Evolutionary conservation across 1,140 invertebrate genomes (phyloP).

Genomic region (Aradophagus sp.): DNA sequence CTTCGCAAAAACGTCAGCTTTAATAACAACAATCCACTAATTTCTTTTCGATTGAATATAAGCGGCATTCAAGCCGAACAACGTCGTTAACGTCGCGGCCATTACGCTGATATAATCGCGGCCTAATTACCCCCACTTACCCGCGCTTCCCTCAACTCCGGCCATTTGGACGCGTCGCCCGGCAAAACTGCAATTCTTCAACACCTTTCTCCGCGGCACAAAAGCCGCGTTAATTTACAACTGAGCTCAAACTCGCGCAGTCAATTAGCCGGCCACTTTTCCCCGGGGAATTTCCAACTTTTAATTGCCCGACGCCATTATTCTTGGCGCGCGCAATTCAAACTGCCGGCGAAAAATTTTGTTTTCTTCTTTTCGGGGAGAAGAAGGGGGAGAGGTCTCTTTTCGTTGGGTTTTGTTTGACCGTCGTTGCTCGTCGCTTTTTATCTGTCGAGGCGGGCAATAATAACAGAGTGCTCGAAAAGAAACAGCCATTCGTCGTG

Average conservation of each 20-base stretch:
- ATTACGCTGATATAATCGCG: slow-evolving; percentile 30
- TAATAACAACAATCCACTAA: too few relatives aligned
- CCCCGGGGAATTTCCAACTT: slow-evolving; percentile 59
- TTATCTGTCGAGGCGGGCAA: slow-evolving; percentile 52
- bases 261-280: slow-evolving; percentile 47
- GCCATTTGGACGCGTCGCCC: too few relatives aligned
- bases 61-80: slow-evolving; percentile 20
- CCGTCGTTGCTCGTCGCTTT: slow-evolving; percentile 34
- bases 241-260: slow-evolving; percentile 42
- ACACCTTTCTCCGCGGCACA: slow-evolving; percentile 28
- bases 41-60: slow-evolving; percentile 12
- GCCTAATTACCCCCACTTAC: too few relatives aligned
- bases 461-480: slow-evolving; percentile 73
- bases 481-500: slow-evolving; percentile 66
- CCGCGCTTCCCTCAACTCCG: too few relatives aligned
- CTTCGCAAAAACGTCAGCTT: too few relatives aligned
- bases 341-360: slow-evolving; percentile 19
- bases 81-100: slow-evolving; percentile 16
- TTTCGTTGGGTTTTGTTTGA: slow-evolving; percentile 35
- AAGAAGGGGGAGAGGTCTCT: too few relatives aligned
- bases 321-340: slow-evolving; percentile 62
- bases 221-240: slow-evolving; percentile 48
- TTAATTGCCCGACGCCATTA: slow-evolving; percentile 74
- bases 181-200: slow-evolving; percentile 27
- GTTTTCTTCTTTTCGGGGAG: too few relatives aligned